Conservation (phyloP, 2,888 invertebrate genomes). For the Ernsta delagoae region DNA sequence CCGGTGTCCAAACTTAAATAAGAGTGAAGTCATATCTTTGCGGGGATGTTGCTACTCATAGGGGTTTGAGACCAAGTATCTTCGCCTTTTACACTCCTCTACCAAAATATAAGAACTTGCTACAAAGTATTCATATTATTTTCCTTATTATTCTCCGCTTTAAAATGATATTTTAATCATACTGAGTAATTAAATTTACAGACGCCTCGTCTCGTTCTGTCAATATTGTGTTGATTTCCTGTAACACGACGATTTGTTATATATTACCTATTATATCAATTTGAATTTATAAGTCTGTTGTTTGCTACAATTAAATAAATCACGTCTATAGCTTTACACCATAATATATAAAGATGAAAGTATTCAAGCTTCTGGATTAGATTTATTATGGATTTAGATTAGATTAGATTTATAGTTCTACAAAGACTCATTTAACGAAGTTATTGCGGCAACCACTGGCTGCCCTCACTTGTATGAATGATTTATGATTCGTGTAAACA, state of each 20-base stretch:
- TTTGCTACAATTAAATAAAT: conserved; percentile 21
- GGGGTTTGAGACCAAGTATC: too few species aligned
- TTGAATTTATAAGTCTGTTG: not conserved
- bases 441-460: conserved; percentile 21
- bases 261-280: not conserved
- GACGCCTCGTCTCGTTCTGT: not conserved
- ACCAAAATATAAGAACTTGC: too few species aligned
- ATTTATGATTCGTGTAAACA: conserved; percentile 29
- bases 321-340: conserved; percentile 21
- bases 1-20: too few species aligned
- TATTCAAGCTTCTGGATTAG: not conserved
- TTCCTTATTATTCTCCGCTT: not conserved
- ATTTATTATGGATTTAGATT: conserved; percentile 31
- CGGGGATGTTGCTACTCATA: too few species aligned
- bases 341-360: conserved; percentile 22
- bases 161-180: not conserved
- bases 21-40: too few species aligned
- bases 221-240: conserved; percentile 13
- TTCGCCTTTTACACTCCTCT: too few species aligned
- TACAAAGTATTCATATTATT: not conserved
- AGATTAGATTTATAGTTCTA: conserved; percentile 30
- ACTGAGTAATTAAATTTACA: not conserved
- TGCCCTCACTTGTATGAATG: conserved; percentile 11
- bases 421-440: conserved; percentile 24
- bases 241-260: not conserved